A percentile compares a stretch with the other conserved stretches of the same genome.
phyloP scores from a whole-genome alignment of 2,797 vertebrate genomes.

The Triplophysa yarkandensis region DNA sequence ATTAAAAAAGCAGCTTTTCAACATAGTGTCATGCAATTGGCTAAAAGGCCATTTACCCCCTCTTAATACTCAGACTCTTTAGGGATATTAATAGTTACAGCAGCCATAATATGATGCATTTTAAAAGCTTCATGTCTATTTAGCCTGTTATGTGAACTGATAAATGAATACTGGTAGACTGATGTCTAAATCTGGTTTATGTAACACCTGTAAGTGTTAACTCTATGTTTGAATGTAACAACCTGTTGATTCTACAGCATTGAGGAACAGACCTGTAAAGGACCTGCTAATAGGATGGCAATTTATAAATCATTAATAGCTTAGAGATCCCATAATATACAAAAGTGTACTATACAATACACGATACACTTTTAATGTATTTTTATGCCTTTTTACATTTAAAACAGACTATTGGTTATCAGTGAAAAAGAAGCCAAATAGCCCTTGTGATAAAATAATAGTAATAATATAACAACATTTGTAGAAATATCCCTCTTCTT shows the following conservation, averaged over 20 bases:
- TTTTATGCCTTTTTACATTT: neutral
- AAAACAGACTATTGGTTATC: too few species aligned
- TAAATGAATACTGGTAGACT: neutral
- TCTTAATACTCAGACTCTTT: neutral
- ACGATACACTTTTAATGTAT: neutral
- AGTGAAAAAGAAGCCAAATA: too few species aligned
- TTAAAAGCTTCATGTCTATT: neutral
- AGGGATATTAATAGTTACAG: neutral
- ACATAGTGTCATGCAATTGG: slow-evolving; percentile 5
- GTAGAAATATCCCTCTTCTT: too few species aligned
- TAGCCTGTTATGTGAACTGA: neutral
- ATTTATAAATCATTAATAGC: neutral
- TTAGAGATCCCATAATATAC: too few species aligned
- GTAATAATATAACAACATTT: too few species aligned
- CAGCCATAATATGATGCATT: neutral
- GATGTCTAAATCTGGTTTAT: neutral
- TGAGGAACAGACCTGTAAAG: neutral
- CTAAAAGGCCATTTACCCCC: neutral
- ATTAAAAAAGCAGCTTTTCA: slow-evolving; percentile 1
- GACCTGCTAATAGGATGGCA: neutral
- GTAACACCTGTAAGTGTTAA: neutral
- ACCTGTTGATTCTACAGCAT: neutral
- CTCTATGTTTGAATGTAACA: neutral
- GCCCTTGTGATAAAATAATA: too few species aligned
- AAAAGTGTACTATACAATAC: too few species aligned